Conservation (phyloP, 2,888 invertebrate species). For the Melitaea athalia region DNA sequence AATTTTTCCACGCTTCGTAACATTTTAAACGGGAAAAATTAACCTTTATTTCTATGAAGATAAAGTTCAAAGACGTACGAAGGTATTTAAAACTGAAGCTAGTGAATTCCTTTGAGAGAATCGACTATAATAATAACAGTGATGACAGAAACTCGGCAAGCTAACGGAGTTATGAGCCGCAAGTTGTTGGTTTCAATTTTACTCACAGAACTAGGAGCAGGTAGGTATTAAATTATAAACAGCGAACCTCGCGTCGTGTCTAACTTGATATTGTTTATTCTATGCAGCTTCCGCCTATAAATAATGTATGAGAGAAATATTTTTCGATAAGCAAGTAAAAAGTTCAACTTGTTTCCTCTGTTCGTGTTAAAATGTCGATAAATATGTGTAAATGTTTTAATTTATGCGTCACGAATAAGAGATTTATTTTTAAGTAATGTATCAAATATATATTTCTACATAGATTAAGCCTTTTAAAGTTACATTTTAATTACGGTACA, state of each 20-base stretch:
- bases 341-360: not conserved
- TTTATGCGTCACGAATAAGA: not conserved
- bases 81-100: not conserved
- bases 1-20: not conserved
- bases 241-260: slow-evolving; percentile 51
- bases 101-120: slow-evolving; percentile 25
- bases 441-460: not conserved
- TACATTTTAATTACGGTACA: slow-evolving; percentile 7
- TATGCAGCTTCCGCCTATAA: slow-evolving; percentile 47
- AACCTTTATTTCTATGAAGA: not conserved
- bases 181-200: slow-evolving; percentile 62
- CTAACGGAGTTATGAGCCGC: slow-evolving; percentile 58
- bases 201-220: slow-evolving; percentile 46
- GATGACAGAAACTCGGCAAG: slow-evolving; percentile 49
- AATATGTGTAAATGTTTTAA: not conserved
- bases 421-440: not conserved
- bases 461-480: not conserved
- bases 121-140: slow-evolving; percentile 43
- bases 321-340: not conserved
- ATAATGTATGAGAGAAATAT: not conserved
- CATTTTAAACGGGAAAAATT: not conserved
- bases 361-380: not conserved
- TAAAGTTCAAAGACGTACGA: not conserved
- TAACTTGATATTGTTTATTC: slow-evolving; percentile 56
- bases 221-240: slow-evolving; percentile 57